These are phyloP conservation scores for Sterrhoptilus dennistouni DNA, from an alignment of 2,113 vertebrate species.

Conservation along the genomic window DNA sequence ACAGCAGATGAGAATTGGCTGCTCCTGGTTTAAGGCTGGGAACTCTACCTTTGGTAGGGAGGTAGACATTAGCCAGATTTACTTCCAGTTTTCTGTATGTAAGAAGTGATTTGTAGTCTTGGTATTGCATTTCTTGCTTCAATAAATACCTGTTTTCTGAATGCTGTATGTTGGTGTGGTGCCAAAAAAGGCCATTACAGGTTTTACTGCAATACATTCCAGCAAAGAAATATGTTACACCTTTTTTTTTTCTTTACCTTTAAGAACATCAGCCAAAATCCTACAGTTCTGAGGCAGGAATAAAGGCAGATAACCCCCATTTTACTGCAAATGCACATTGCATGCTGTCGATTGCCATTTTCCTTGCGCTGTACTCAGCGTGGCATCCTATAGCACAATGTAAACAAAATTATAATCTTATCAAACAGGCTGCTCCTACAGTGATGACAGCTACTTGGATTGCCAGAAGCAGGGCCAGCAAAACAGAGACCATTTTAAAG, in stretches of 20 bases:
- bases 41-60: neutral
- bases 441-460: conserved; percentile 63
- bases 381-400: conserved; percentile 71
- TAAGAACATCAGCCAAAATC: neutral
- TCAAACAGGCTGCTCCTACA: conserved; percentile 66
- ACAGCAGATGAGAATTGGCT: neutral
- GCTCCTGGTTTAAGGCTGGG: neutral
- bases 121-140: conserved; percentile 35
- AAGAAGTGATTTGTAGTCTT: conserved; percentile 18
- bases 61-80: neutral
- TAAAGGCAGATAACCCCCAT: neutral
- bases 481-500: conserved; percentile 63
- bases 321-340: conserved; percentile 26
- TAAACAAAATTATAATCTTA: conserved; percentile 81
- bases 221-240: neutral
- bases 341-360: conserved; percentile 65
- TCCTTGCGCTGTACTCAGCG: conserved; percentile 54
- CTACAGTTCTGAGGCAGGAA: neutral
- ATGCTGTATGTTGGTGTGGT: neutral
- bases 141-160: conserved; percentile 32
- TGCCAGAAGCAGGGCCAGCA: conserved; percentile 52
- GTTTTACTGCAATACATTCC: conserved; percentile 29
- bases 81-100: neutral
- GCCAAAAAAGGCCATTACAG: conserved; percentile 28
- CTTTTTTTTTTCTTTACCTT: neutral